These are phyloP conservation scores for Platyscapa corneri DNA, from an alignment of 1,140 invertebrate species.

Conservation along the genomic window DNA sequence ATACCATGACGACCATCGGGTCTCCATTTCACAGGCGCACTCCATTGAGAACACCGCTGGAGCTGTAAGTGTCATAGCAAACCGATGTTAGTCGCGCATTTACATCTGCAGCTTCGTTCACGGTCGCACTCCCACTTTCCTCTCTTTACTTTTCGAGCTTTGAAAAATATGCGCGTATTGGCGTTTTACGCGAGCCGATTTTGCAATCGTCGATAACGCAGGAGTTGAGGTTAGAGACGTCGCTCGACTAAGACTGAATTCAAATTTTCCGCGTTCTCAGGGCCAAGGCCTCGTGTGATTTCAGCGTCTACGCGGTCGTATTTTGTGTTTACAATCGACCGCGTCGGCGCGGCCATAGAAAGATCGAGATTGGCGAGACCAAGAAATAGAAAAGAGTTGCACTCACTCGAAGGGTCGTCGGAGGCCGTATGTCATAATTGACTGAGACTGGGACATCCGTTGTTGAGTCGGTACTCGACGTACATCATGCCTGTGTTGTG, in stretches of 20 bases:
- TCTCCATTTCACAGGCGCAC: conserved; percentile 67
- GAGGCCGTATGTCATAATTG: conserved; percentile 68
- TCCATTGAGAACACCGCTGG: conserved; percentile 62
- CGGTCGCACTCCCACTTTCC: too few species aligned
- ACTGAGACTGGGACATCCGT: conserved; percentile 80
- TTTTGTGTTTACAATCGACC: too few species aligned
- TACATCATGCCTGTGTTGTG: conserved; percentile 93
- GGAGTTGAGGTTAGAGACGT: too few species aligned
- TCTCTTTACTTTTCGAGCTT: neutral
- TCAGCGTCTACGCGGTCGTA: too few species aligned
- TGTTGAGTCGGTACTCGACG: conserved; percentile 88
- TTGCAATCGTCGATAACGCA: too few species aligned
- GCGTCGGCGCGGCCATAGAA: too few species aligned
- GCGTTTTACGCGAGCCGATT: too few species aligned
- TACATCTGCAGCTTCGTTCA: neutral
- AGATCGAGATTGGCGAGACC: neutral
- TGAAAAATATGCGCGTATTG: too few species aligned
- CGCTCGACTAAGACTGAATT: too few species aligned
- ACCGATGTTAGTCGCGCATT: neutral
- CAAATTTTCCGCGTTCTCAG: too few species aligned
- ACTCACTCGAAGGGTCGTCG: conserved; percentile 60
- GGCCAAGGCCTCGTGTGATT: too few species aligned
- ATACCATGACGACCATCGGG: conserved; percentile 59
- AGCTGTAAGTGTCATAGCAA: conserved; percentile 28
- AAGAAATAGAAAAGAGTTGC: neutral